phyloP scores from a whole-genome alignment of 2,888 invertebrate genomes.

The Podabrus alpinus region DNA sequence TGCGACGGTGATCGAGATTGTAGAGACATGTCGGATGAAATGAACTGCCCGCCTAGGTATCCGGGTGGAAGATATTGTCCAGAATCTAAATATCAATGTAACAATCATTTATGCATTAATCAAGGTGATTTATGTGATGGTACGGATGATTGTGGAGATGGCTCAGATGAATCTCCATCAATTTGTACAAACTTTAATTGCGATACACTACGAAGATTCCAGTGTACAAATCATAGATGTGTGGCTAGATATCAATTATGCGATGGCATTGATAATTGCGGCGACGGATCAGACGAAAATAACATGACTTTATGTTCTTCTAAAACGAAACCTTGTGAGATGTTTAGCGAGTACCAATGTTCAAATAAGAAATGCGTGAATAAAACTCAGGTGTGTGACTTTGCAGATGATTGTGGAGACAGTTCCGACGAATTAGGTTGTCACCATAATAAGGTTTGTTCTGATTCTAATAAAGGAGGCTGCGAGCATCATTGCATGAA shows the following conservation, averaged over 20 bases:
- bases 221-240: conserved; percentile 87
- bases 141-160: conserved; percentile 90
- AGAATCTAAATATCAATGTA: conserved; percentile 87
- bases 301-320: conserved; percentile 86
- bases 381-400: conserved; percentile 80
- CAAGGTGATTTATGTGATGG: conserved; percentile 91
- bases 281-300: conserved; percentile 94
- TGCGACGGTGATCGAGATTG: conserved; percentile 92
- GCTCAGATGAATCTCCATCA: conserved; percentile 80
- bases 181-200: conserved; percentile 87
- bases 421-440: conserved; percentile 90
- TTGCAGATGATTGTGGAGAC: conserved; percentile 89
- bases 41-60: conserved; percentile 79
- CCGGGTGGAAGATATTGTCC: conserved; percentile 83
- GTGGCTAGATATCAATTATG: conserved; percentile 86
- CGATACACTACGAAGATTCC: conserved; percentile 81
- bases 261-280: conserved; percentile 91
- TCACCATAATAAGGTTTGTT: conserved; percentile 69
- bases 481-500: conserved; percentile 93
- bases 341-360: conserved; percentile 82
- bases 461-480: conserved; percentile 69
- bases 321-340: conserved; percentile 77
- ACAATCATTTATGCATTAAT: conserved; percentile 89
- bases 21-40: conserved; percentile 86
- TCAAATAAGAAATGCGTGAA: conserved; percentile 86